A percentile compares a stretch with the other conserved stretches of the same genome.
Conservation (phyloP, 2,888 invertebrate species). For the Piscicola geometra region DNA sequence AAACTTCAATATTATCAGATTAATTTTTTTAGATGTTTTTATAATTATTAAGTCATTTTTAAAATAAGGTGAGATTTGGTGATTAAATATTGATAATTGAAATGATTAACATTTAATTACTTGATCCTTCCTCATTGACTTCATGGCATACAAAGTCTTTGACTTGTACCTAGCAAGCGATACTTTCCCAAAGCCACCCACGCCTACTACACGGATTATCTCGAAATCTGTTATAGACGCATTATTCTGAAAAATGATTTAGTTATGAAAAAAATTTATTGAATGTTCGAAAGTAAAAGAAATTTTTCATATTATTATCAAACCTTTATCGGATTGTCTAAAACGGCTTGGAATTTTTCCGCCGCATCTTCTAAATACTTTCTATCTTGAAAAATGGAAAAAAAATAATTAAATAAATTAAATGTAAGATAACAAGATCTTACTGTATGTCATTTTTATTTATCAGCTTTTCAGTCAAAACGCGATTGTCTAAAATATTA, state of each 20-base stretch:
- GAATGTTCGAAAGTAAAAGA: not conserved
- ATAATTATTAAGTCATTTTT: no score
- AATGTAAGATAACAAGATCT: not conserved
- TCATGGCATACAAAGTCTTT: constrained; percentile 29
- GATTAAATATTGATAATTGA: no score
- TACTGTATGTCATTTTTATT: constrained; percentile 12
- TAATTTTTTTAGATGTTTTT: no score
- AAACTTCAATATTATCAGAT: no score
- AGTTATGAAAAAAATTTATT: not conserved
- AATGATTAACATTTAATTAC: constrained; percentile 3
- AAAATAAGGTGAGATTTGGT: no score
- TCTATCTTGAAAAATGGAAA: constrained; percentile 7
- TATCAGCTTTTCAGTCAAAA: not conserved
- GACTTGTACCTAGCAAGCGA: constrained; percentile 15
- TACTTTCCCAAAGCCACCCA: constrained; percentile 33
- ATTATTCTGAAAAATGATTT: constrained; percentile 26
- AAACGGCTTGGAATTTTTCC: not conserved
- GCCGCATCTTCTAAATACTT: constrained; percentile 23
- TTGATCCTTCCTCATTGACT: constrained; percentile 32
- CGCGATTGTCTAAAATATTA: no score
- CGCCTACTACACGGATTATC: constrained; percentile 26
- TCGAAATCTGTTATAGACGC: constrained; percentile 28
- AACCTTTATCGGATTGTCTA: constrained; percentile 32
- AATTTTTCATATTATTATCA: no score
- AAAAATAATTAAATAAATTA: not conserved